phyloP scores from a whole-genome alignment of 1,140 invertebrate genomes.

The Bombus terrestris region DNA sequence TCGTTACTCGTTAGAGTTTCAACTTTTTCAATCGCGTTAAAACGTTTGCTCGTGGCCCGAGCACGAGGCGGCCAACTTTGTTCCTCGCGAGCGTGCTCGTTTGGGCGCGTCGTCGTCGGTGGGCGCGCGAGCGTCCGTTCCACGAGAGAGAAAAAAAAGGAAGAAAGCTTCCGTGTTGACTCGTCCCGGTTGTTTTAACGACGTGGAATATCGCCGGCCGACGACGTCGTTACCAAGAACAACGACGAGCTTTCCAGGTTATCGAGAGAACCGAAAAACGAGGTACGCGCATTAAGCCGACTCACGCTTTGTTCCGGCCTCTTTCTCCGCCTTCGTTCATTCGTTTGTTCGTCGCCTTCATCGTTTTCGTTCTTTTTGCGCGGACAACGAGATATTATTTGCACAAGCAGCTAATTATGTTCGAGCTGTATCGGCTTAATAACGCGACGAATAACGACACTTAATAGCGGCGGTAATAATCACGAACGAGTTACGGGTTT shows the following conservation, averaged over 20 bases:
- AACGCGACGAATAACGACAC: not conserved
- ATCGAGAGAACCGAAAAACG: constrained; percentile 18
- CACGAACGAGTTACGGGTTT: not conserved
- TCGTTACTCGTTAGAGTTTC: constrained; percentile 42
- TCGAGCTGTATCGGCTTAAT: not conserved
- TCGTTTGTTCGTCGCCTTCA: not conserved
- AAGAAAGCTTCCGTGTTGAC: not conserved
- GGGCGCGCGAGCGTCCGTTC: too few species aligned
- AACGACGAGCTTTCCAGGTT: not conserved
- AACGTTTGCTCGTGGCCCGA: constrained; percentile 50
- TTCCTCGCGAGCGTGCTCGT: constrained; percentile 31
- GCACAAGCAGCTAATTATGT: too few species aligned
- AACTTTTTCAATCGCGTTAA: constrained; percentile 66
- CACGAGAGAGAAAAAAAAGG: not conserved
- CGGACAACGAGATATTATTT: too few species aligned
- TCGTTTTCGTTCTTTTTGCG: too few species aligned
- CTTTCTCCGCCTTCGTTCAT: too few species aligned
- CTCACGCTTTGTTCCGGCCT: not conserved
- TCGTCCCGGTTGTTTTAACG: constrained; percentile 34
- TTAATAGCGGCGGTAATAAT: not conserved
- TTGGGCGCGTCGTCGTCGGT: not conserved
- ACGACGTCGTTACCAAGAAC: constrained; percentile 25
- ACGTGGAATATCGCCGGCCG: constrained; percentile 13
- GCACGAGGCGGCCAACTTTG: not conserved
- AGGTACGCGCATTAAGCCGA: not conserved